Evolutionary conservation across 2,888 invertebrate species (phyloP), one percentile per base, ranked within the genome.

Genomic region (Heliconius erato): DNA sequence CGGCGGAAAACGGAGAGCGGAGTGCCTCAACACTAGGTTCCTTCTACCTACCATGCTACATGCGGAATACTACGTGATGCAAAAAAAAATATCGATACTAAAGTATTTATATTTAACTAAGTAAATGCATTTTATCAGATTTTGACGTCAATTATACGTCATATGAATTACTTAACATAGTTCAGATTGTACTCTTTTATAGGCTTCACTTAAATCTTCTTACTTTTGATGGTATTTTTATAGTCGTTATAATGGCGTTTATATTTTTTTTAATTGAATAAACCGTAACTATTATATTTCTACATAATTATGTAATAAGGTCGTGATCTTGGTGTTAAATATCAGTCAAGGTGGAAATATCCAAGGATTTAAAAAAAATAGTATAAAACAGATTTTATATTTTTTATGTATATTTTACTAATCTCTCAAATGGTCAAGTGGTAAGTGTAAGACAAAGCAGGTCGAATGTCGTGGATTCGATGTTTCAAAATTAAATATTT

Each of bases 331-430:
- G 76, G 77, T 65, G 67, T 76, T 80, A 49, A 80, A 85, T 79
- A 84, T 82, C 69, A 81, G 82, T 84, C 85, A 84, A 84, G 87
- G 85, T 84, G 81, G 84, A 79, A 59, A 76, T 4, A 9, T 16
- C 40, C 44, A 44, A 59, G 26, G 44, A 69, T 28, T 69, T 12
- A 40, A 59, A 26, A 69, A 65, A 74, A 49, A 67, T n/a, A 12
- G 59, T 49, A 49, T 54, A 67, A 67, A 32, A 67, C n/a, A 63
- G 2, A 28, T 32, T 67, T 67, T 28, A 26, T 65, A 4, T 65
- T 9, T n/a, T 5, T 65, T 14, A 5, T 65, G 14, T n/a, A 14
- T 26, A 12, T 65, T 65, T n/a, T 65, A 35, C 9, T 35, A n/a
- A 26, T 26, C n/a, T 67, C 65, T 16, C 16, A 2, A 14, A 1